Evolutionary conservation across 2,888 invertebrate species (phyloP).

Genomic region (Ischnura elegans): DNA sequence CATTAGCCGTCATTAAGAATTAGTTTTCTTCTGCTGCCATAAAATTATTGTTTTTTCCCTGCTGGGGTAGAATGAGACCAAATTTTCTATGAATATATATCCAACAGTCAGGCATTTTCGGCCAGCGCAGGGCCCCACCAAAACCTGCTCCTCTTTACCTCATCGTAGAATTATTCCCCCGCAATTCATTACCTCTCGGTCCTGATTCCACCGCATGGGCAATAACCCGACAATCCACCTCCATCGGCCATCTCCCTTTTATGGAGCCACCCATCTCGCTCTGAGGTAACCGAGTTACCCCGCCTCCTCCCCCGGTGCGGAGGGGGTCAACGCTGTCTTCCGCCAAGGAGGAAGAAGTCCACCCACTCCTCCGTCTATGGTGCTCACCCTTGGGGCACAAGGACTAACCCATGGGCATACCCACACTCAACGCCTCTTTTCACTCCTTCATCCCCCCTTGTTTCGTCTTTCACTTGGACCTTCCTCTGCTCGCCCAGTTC

Average conservation of each 20-base stretch:
- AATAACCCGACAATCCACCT: not conserved
- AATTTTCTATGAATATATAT: not conserved
- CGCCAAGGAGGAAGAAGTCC: not conserved
- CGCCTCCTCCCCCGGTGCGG: too few relatives aligned
- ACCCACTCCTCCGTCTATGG: not conserved
- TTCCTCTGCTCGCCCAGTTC: constrained; percentile 47
- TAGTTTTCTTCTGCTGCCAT: too few relatives aligned
- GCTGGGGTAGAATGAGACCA: too few relatives aligned
- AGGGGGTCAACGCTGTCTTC: not conserved
- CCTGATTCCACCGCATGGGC: not conserved
- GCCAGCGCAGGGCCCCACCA: not conserved
- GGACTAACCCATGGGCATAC: not conserved
- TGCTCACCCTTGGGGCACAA: not conserved
- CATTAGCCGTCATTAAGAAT: too few relatives aligned
- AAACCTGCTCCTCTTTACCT: not conserved
- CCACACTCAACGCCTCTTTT: not conserved
- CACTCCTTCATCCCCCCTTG: not conserved
- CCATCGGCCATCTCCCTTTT: not conserved
- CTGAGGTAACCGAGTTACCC: constrained; percentile 5
- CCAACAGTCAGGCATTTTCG: not conserved
- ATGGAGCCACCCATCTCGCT: constrained; percentile 30
- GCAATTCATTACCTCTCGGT: not conserved
- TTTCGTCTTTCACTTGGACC: constrained; percentile 54
- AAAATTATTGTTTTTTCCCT: too few relatives aligned
- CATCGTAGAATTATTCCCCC: not conserved